These are phyloP conservation scores for Psittacus erithacus DNA, from an alignment of 2,113 vertebrate species.

Conservation along the genomic window DNA sequence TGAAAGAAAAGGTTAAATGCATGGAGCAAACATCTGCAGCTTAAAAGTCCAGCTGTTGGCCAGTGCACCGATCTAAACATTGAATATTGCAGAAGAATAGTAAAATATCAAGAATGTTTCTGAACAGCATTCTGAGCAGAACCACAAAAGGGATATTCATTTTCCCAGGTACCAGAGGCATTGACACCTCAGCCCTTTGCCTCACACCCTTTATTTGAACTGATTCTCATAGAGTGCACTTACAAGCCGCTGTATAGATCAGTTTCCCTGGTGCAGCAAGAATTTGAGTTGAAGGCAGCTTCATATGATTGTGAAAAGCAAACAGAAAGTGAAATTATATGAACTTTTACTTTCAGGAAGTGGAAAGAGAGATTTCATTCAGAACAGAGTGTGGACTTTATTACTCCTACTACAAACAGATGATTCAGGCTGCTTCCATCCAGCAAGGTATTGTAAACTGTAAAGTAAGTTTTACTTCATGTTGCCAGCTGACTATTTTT, in stretches of 20 bases:
- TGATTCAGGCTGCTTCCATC: constrained; percentile 91
- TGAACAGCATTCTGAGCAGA: neutral
- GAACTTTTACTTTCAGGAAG: constrained; percentile 83
- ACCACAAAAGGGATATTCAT: neutral
- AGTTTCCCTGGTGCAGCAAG: neutral
- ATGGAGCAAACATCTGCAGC: neutral
- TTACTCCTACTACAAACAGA: constrained; percentile 99
- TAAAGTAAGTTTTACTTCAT: constrained; percentile 36
- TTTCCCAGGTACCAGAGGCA: neutral
- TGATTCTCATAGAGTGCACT: neutral
- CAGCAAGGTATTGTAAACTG: constrained; percentile 84
- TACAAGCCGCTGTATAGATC: neutral
- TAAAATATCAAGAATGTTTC: neutral
- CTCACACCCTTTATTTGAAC: neutral
- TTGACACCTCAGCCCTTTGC: neutral
- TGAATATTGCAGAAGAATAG: neutral
- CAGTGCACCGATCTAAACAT: neutral
- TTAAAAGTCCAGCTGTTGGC: neutral
- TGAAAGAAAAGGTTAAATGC: neutral
- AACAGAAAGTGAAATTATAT: neutral
- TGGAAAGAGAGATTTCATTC: constrained; percentile 98
- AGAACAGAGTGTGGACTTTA: constrained; percentile 97
- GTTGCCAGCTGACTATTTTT: neutral
- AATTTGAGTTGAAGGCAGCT: neutral
- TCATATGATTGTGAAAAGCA: neutral